Percentiles rank a stretch among this genome's conserved stretches.
Evolutionary conservation across 2,888 invertebrate genomes (phyloP).

Genomic region (Luperina testacea): DNA sequence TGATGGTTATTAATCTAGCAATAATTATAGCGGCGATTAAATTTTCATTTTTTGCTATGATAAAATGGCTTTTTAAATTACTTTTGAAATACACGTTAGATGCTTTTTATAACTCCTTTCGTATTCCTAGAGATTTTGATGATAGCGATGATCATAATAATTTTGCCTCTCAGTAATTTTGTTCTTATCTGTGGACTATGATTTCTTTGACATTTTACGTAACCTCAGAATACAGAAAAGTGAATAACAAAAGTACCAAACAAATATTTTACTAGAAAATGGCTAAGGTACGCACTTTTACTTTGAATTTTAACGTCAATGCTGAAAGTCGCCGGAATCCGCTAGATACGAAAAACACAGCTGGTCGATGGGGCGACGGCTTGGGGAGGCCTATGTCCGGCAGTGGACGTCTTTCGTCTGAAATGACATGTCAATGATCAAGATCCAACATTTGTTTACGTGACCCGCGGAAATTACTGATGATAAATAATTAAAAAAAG

Average conservation of each 20-base stretch:
- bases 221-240: no score
- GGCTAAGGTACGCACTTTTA: conserved; percentile 22
- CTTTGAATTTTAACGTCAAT: background rate
- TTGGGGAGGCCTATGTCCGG: background rate
- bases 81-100: background rate
- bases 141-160: background rate
- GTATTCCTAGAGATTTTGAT: background rate
- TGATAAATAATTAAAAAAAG: background rate
- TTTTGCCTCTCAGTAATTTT: background rate
- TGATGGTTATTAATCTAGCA: conserved; percentile 1
- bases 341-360: background rate
- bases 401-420: background rate
- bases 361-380: no score
- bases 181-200: conserved; percentile 23
- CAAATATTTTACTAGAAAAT: conserved; percentile 18
- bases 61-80: background rate
- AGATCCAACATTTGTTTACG: background rate
- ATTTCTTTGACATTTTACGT: conserved; percentile 33
- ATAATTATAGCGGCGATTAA: background rate
- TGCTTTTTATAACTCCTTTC: background rate
- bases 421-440: background rate
- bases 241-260: background rate
- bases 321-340: background rate
- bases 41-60: background rate
- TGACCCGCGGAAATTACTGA: background rate